phyloP scores from a whole-genome alignment of 30 jellyfish, hydroid and myxozoan species.

The Turritopsis rubra region DNA sequence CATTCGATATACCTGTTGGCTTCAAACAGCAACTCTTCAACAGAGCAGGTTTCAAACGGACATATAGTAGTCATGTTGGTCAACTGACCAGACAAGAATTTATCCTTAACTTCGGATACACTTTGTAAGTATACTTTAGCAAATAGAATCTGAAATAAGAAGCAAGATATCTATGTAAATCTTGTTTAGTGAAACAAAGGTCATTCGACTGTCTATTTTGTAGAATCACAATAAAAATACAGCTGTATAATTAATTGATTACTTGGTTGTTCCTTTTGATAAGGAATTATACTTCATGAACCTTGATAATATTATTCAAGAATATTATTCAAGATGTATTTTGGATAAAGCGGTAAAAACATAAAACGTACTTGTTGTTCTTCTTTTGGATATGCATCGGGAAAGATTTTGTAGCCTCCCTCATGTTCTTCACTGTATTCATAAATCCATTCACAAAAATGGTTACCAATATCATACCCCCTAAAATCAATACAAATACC shows the following conservation, averaged over 20 bases:
- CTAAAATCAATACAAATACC: conserved; percentile 28
- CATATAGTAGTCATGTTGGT: conserved; percentile 1
- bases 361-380: conserved; percentile 52
- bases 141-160: conserved; percentile 33
- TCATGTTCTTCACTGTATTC: conserved; percentile 41
- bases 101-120: not conserved
- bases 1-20: conserved; percentile 54
- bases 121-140: conserved; percentile 38
- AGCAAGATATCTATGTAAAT: not conserved
- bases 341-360: too few species aligned
- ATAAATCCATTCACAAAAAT: conserved; percentile 79
- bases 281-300: too few species aligned
- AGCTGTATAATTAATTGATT: too few species aligned
- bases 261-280: too few species aligned
- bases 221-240: too few species aligned
- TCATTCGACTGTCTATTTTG: not conserved
- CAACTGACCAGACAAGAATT: conserved; percentile 16
- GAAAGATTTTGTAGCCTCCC: conserved; percentile 22
- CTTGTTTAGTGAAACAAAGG: not conserved
- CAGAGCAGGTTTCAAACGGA: conserved; percentile 4
- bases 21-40: conserved; percentile 40
- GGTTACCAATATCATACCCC: conserved; percentile 86
- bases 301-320: too few species aligned
- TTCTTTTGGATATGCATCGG: conserved; percentile 52
- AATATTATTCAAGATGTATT: too few species aligned